Conservation (phyloP, 2,888 invertebrate species). For the Drosophila hamatofila region DNA sequence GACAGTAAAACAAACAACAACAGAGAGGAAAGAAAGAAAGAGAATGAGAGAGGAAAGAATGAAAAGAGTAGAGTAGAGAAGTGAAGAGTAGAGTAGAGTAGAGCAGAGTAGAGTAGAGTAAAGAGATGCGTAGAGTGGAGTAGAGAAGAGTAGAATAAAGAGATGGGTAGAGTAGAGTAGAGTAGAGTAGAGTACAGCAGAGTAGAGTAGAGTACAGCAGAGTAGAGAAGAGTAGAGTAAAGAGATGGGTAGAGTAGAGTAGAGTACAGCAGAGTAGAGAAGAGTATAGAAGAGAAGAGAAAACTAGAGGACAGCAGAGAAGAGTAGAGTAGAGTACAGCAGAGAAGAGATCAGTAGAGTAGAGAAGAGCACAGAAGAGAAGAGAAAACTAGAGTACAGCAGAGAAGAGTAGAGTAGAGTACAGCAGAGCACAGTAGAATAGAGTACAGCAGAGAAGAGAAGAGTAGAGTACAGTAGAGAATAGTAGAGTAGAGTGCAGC, state of each 20-base stretch:
- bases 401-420: background rate
- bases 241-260: background rate
- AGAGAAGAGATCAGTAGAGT: background rate
- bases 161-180: background rate
- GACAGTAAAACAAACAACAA: background rate
- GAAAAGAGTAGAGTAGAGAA: background rate
- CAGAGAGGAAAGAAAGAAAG: background rate
- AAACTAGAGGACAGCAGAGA: background rate
- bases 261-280: background rate
- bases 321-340: background rate
- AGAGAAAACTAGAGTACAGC: too few relatives aligned
- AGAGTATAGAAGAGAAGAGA: background rate
- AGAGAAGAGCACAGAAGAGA: background rate
- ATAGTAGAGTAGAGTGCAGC: background rate
- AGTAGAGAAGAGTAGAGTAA: background rate
- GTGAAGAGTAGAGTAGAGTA: background rate
- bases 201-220: background rate
- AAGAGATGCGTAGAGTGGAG: background rate
- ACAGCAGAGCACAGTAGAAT: too few relatives aligned
- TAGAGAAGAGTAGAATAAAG: background rate
- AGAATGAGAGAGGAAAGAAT: background rate
- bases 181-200: too few relatives aligned
- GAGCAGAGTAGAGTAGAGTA: background rate
- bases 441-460: background rate
- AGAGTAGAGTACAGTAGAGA: background rate